Base-by-base conservation (phyloP, 2,797 vertebrate genomes). In the Melanogrammus aeglefinus region DNA sequence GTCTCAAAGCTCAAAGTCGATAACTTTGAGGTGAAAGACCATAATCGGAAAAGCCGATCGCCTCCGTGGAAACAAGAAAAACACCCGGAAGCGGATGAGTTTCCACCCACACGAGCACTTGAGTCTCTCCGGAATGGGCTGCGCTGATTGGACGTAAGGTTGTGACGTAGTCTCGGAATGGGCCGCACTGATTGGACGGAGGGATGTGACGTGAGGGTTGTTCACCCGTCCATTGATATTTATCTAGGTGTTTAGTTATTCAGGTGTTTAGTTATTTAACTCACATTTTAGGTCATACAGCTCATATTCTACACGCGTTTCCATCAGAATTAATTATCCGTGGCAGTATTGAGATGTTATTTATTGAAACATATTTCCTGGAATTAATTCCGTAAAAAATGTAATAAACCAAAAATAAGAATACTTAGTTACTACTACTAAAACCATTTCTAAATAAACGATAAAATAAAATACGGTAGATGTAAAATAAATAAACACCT, bases 21-120 rank as follows among this genome's bases (percentile, higher is more conserved):
- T 89, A 86, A 76, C 76, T 85, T 82, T 81, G 70, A 70, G 82
- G 83, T 89, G 87, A 86, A 91, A 91, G 85, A 90, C 70, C 93
- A 93, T 94, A 94, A 91, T 92, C 90, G 80, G 80, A 82, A 82
- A 51, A 73, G 78, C 76, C 41, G 63, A 83, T 78, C 77, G 79
- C 86, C 83, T 85, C 86, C 88, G 86, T 79, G 80, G 77, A 33
- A 41, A 80, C 86, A 79, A 80, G 78, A 89, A 91, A 91, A 90
- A 92, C 82, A 93, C 92, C 93, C 92, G 92, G 93, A 93, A 94
- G 90, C 93, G 92, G 92, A 93, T 93, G 88, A 38, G 27, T 85
- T 86, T 91, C 89, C 91, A 86, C 92, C 91, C 88, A 92, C 90
- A 91, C 76, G 85, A 85, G 81, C 83, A 35, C 81, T 47, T 80